A percentile compares a stretch with the other conserved stretches of the same genome.
phyloP scores from a whole-genome alignment of 2,888 invertebrate species.

The Hirudinaria manillensis region DNA sequence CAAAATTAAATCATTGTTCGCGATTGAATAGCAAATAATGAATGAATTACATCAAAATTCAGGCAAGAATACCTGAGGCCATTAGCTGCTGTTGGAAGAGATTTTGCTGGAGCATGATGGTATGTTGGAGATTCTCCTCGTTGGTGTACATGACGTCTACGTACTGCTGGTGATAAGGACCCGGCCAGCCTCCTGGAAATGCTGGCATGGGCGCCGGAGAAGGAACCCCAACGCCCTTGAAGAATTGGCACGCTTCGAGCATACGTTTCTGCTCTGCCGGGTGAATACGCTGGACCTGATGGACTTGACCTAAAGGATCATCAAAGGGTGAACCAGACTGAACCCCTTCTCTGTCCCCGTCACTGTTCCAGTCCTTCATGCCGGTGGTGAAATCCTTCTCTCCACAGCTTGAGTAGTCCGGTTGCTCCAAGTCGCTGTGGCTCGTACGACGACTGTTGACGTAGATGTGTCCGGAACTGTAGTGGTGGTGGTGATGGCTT shows the following conservation, averaged over 20 bases:
- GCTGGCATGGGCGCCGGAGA: slow-evolving; percentile 1
- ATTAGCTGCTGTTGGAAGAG: slow-evolving; percentile 51
- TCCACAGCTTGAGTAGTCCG: not conserved
- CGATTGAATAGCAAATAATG: no score
- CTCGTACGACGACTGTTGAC: slow-evolving; percentile 1
- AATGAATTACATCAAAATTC: no score
- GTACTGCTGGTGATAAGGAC: slow-evolving; percentile 48
- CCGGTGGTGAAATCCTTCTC: slow-evolving; percentile 1
- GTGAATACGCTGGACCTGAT: not conserved
- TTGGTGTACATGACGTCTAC: slow-evolving; percentile 68
- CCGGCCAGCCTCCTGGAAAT: not conserved
- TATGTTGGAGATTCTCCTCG: slow-evolving; percentile 65
- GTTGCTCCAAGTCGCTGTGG: slow-evolving; percentile 26
- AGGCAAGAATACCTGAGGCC: not conserved
- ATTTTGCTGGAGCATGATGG: slow-evolving; percentile 66
- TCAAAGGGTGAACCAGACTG: slow-evolving; percentile 2
- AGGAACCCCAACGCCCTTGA: slow-evolving; percentile 7
- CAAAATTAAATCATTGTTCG: not conserved
- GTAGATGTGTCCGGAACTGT: slow-evolving; percentile 2
- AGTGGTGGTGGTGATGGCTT: not conserved
- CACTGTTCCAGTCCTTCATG: slow-evolving; percentile 29
- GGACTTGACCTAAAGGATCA: not conserved
- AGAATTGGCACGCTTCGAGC: not conserved
- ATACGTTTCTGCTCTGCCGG: not conserved
- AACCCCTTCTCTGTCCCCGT: slow-evolving; percentile 27